These are phyloP conservation scores for Zygaena filipendulae DNA, from an alignment of 2,888 invertebrate genomes.

Conservation along the genomic window DNA sequence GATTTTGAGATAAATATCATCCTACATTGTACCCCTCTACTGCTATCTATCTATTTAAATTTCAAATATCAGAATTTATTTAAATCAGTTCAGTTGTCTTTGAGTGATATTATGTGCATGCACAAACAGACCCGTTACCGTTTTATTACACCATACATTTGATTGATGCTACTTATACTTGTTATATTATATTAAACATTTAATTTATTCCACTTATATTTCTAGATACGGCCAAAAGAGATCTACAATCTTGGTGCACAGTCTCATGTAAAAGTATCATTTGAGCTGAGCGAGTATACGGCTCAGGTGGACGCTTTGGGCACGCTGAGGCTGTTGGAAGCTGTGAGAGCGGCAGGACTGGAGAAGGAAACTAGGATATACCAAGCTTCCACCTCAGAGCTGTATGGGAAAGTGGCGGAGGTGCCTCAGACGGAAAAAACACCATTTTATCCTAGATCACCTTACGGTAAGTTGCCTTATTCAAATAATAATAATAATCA, in stretches of 20 bases:
- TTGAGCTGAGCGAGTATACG: conserved; percentile 98
- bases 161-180: no score
- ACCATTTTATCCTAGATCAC: conserved; percentile 95
- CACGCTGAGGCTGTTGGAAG: conserved; percentile 89
- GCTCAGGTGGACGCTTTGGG: conserved; percentile 98
- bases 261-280: conserved; percentile 99
- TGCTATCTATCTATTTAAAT: no score
- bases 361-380: conserved; percentile 87
- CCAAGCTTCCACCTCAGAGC: conserved; percentile 95
- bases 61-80: no score
- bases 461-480: conserved; percentile 81
- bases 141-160: no score
- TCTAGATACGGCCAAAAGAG: conserved; percentile 81
- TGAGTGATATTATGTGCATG: no score
- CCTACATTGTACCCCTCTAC: no score
- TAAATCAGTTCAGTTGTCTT: no score
- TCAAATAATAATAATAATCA: conserved; percentile 10
- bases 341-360: conserved; percentile 88
- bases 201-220: conserved; percentile 9
- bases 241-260: conserved; percentile 99
- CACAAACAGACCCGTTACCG: no score
- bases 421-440: conserved; percentile 95
- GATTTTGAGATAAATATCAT: no score
- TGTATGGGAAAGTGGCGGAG: conserved; percentile 93
- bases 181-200: no score